phyloP scores from a whole-genome alignment of 2,888 invertebrate species.

The Rhamnusium bicolor region DNA sequence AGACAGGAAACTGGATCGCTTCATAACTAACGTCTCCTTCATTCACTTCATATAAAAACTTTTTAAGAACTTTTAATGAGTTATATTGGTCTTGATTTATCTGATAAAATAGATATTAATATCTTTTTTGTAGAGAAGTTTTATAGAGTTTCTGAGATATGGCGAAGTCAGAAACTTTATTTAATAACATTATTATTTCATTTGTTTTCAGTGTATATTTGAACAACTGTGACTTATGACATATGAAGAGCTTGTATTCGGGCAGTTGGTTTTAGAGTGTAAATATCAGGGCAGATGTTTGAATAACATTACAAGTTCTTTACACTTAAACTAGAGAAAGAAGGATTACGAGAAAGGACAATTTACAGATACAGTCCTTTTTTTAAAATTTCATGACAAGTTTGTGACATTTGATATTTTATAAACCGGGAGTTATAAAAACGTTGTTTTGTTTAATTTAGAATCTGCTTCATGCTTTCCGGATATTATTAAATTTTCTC shows the following conservation, averaged over 20 bases:
- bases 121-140: not conserved
- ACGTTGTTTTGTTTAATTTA: not conserved
- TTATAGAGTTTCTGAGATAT: not conserved
- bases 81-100: constrained; percentile 4
- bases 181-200: not conserved
- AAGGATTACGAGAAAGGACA: too few species aligned
- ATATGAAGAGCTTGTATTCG: not conserved
- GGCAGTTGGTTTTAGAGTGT: not conserved
- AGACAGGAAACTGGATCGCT: not conserved
- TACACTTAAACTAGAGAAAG: too few species aligned
- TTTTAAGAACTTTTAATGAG: not conserved
- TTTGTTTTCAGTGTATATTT: not conserved
- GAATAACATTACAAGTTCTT: too few species aligned
- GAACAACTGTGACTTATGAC: not conserved
- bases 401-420: too few species aligned
- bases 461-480: not conserved
- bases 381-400: too few species aligned
- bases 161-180: not conserved
- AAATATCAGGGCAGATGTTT: too few species aligned
- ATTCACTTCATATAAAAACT: not conserved
- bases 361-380: too few species aligned
- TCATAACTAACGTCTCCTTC: not conserved
- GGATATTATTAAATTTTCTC: not conserved
- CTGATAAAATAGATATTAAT: not conserved
- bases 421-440: too few species aligned